These are phyloP conservation scores for Orchesella cincta DNA, from an alignment of 1,140 invertebrate genomes.

Conservation along the genomic window DNA sequence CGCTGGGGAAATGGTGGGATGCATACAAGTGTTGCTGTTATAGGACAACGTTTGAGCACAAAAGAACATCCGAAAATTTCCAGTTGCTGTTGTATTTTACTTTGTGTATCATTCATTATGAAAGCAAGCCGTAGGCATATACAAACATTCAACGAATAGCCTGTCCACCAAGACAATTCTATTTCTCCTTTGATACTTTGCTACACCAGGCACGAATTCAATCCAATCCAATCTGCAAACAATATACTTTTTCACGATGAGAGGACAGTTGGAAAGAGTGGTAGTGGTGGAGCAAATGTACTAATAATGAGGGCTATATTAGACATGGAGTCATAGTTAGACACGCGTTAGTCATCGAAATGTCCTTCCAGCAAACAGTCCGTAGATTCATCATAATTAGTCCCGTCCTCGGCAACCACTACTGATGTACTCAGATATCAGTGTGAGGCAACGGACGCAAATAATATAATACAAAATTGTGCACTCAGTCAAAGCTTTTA, in stretches of 20 bases:
- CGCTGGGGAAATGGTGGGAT: neutral
- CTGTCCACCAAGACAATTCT: neutral
- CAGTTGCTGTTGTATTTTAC: neutral
- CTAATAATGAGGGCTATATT: neutral
- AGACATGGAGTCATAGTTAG: neutral
- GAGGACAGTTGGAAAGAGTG: neutral
- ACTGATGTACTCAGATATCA: too few relatives aligned
- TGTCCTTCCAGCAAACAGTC: constrained; percentile 3
- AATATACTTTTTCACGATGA: constrained; percentile 1
- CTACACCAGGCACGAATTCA: constrained; percentile 8
- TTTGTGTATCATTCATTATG: too few relatives aligned
- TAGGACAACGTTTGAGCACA: neutral
- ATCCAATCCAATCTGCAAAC: neutral
- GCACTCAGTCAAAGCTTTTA: too few relatives aligned
- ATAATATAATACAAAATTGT: too few relatives aligned
- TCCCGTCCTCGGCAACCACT: neutral
- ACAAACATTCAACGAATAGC: too few relatives aligned
- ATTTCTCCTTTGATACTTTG: neutral
- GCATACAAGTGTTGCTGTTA: neutral
- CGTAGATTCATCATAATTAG: constrained; percentile 14
- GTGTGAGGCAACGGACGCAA: too few relatives aligned
- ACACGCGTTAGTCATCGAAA: constrained; percentile 11
- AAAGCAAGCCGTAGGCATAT: too few relatives aligned
- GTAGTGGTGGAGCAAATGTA: neutral
- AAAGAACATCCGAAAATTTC: neutral